phyloP scores from a whole-genome alignment of 2,797 vertebrate genomes.

The Zalophus californianus region DNA sequence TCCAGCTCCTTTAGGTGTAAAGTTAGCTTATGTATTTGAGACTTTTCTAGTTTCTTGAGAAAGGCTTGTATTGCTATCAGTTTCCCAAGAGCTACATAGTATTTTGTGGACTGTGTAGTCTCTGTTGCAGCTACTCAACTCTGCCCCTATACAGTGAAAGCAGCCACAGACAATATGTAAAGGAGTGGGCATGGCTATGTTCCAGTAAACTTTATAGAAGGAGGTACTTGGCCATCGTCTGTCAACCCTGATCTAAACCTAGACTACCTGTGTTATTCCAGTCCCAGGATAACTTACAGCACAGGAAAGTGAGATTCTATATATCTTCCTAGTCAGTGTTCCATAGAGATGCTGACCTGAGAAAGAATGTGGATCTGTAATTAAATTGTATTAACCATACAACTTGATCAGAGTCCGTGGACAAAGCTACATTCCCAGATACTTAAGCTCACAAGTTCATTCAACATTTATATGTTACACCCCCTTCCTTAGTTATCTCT shows the following conservation, averaged over 20 bases:
- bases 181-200: not conserved
- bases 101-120: not conserved
- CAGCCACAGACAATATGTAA: not conserved
- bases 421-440: not conserved
- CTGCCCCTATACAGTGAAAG: not conserved
- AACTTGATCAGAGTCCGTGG: not conserved
- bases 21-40: too few relatives aligned
- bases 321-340: not conserved
- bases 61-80: too few relatives aligned
- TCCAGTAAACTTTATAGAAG: not conserved
- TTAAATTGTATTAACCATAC: not conserved
- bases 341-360: not conserved
- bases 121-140: not conserved
- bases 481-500: not conserved
- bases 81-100: too few relatives aligned
- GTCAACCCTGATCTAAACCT: not conserved
- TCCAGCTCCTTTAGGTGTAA: too few relatives aligned
- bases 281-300: not conserved
- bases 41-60: too few relatives aligned
- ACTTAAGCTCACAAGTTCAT: not conserved
- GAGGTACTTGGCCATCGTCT: not conserved
- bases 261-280: not conserved
- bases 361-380: not conserved
- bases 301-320: not conserved
- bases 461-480: not conserved